These are phyloP conservation scores for Trachymyrmex cornetzi DNA, from an alignment of 1,140 invertebrate genomes.

Conservation along the genomic window DNA sequence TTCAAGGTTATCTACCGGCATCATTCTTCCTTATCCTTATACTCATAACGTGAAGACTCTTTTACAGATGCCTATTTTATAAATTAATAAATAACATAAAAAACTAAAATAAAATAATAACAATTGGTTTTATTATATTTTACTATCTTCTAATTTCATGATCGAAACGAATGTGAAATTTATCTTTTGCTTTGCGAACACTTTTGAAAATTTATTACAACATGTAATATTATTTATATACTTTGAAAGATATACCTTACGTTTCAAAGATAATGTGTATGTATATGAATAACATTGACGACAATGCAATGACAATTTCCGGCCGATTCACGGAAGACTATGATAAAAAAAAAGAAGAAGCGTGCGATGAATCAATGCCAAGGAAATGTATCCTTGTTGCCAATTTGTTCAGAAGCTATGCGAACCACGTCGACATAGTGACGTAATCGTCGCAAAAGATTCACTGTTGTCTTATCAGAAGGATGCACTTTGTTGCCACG, in stretches of 20 bases:
- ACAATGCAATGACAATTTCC: conserved; percentile 70
- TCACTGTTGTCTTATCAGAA: conserved; percentile 54
- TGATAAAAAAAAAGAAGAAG: conserved; percentile 50
- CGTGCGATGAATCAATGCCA: conserved; percentile 59
- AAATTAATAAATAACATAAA: not conserved
- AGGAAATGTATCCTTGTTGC: conserved; percentile 64
- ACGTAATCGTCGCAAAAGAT: conserved; percentile 64
- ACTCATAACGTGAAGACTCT: not conserved
- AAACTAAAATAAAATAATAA: not conserved
- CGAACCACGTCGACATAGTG: conserved; percentile 52
- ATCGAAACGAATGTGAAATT: not conserved
- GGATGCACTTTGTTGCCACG: conserved; percentile 57
- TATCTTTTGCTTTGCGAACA: not conserved
- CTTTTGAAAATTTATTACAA: not conserved
- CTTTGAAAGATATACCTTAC: conserved; percentile 2
- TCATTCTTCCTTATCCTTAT: not conserved
- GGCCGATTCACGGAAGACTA: conserved; percentile 72
- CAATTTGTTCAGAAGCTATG: conserved; percentile 68
- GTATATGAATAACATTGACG: not conserved
- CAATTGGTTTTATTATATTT: conserved; percentile 1
- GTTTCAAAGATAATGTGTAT: conserved; percentile 9
- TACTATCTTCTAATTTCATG: not conserved
- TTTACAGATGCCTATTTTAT: not conserved
- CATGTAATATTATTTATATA: conserved; percentile 20
- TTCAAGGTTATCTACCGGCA: not conserved